These are phyloP conservation scores for Chelidonichthys spinosus DNA, from an alignment of 2,797 vertebrate genomes.

Conservation along the genomic window DNA sequence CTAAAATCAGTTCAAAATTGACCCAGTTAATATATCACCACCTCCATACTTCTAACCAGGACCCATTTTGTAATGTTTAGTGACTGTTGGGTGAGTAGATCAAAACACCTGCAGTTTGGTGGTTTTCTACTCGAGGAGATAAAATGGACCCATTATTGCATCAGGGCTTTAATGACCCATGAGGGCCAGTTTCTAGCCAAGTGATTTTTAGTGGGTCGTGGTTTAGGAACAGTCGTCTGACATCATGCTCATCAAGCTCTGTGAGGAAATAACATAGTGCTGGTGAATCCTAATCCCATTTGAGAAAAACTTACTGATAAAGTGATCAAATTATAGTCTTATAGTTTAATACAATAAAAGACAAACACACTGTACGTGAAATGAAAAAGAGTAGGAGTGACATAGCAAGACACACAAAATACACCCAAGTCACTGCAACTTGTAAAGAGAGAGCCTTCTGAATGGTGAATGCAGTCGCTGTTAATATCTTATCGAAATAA, in stretches of 20 bases:
- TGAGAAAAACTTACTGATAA: not conserved
- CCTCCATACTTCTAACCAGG: no score
- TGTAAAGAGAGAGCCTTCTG: not conserved
- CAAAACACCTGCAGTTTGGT: no score
- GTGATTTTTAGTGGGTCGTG: no score
- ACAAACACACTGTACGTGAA: not conserved
- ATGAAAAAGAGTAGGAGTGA: not conserved
- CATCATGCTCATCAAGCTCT: not conserved
- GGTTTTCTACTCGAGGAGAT: no score
- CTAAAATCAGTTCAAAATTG: no score
- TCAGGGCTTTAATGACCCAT: no score
- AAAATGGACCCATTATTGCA: no score
- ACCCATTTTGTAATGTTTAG: no score
- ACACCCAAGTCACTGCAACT: not conserved
- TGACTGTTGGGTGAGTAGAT: no score
- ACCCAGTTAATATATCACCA: no score
- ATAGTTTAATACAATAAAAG: not conserved
- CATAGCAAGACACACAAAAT: not conserved
- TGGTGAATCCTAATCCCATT: not conserved
- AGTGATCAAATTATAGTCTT: not conserved
- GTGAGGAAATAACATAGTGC: not conserved
- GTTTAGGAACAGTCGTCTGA: not conserved
- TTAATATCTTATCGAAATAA: not conserved
- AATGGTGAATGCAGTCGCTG: not conserved
- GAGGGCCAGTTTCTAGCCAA: no score